phyloP scores from a whole-genome alignment of 2,797 vertebrate species.

The Parambassis ranga region DNA sequence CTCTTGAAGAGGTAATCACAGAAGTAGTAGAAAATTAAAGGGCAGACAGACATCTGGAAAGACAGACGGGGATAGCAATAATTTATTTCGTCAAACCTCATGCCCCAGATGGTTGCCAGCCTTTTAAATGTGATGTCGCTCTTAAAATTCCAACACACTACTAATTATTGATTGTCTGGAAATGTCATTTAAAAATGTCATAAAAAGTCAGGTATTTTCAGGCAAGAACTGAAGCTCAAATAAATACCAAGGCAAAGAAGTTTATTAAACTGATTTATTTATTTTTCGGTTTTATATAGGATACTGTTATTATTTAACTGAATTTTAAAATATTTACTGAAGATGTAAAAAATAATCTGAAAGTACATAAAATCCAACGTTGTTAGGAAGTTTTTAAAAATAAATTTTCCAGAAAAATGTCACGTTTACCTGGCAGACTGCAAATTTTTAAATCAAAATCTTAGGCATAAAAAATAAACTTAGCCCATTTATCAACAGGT shows the following conservation, averaged over 20 bases:
- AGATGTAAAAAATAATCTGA: too few species aligned
- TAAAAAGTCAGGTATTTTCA: conserved; percentile 41
- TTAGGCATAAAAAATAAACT: neutral
- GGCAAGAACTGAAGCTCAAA: conserved; percentile 24
- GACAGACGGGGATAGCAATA: conserved; percentile 62
- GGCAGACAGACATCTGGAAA: conserved; percentile 61
- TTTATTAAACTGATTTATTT: neutral
- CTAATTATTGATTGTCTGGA: conserved; percentile 65
- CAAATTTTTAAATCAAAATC: neutral
- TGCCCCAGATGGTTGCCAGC: conserved; percentile 60
- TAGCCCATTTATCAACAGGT: conserved; percentile 45
- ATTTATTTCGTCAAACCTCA: conserved; percentile 63
- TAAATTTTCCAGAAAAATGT: too few species aligned
- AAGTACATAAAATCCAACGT: neutral
- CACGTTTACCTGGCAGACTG: conserved; percentile 2
- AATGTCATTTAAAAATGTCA: conserved; percentile 61
- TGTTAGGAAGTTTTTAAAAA: too few species aligned
- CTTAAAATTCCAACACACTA: conserved; percentile 56
- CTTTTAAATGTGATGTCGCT: conserved; percentile 59
- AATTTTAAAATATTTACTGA: too few species aligned
- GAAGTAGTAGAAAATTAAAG: conserved; percentile 50
- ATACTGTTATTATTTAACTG: too few species aligned
- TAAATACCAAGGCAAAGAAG: neutral
- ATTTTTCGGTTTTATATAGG: neutral
- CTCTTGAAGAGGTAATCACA: conserved; percentile 25